These are phyloP conservation scores for Helobdella robusta DNA, from an alignment of 2,888 invertebrate species.

Conservation along the genomic window DNA sequence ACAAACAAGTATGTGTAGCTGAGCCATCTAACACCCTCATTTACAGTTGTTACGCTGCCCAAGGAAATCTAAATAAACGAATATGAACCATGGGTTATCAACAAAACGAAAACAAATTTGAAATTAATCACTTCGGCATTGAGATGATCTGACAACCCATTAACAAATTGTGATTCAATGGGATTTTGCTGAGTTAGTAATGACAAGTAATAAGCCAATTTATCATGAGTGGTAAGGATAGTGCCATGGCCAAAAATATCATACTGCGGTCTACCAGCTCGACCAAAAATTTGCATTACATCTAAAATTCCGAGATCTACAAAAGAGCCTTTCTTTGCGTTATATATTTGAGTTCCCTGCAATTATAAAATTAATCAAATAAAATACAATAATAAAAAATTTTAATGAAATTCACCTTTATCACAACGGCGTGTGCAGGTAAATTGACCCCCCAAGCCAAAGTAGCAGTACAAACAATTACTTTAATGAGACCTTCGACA, in stretches of 20 bases:
- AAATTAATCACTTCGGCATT: conserved; percentile 73
- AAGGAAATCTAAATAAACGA: conserved; percentile 61
- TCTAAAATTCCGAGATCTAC: conserved; percentile 91
- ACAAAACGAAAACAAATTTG: no score
- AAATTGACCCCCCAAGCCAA: conserved; percentile 99
- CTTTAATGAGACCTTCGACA: conserved; percentile 73
- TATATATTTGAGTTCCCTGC: conserved; percentile 92
- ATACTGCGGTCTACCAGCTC: conserved; percentile 95
- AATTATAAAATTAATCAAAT: conserved; percentile 12
- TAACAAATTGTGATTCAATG: conserved; percentile 92
- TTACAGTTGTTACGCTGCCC: conserved; percentile 89
- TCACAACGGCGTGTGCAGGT: conserved; percentile 93
- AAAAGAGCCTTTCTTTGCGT: conserved; percentile 83
- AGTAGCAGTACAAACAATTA: conserved; percentile 88
- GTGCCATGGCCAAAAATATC: conserved; percentile 83
- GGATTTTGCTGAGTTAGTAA: conserved; percentile 91
- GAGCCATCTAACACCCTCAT: conserved; percentile 94
- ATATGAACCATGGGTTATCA: background rate
- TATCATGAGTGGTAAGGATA: conserved; percentile 85
- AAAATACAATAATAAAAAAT: background rate
- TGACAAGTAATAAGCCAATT: conserved; percentile 82
- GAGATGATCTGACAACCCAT: conserved; percentile 82
- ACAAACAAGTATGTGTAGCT: conserved; percentile 92
- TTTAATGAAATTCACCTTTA: conserved; percentile 59
- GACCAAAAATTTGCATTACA: conserved; percentile 80